phyloP scores from a whole-genome alignment of 2,888 invertebrate species.

The Melipona bicolor region DNA sequence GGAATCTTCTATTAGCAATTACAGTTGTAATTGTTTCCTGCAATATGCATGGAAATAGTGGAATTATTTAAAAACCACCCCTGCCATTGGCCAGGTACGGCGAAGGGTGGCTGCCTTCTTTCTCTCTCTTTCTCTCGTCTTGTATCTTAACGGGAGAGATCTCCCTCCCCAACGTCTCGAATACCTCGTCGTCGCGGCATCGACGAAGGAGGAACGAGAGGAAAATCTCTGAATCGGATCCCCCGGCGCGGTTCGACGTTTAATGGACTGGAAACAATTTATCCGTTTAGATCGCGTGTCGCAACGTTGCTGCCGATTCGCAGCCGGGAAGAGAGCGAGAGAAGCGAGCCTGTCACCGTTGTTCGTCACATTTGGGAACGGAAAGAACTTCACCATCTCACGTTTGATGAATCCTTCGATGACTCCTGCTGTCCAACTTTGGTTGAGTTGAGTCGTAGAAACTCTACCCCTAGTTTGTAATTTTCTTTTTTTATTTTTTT shows the following conservation, averaged over 20 bases:
- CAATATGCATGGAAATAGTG: constrained; percentile 84
- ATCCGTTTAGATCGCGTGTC: constrained; percentile 65
- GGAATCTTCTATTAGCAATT: constrained; percentile 84
- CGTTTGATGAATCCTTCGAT: too few species aligned
- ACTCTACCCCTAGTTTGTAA: too few species aligned
- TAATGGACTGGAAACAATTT: constrained; percentile 83
- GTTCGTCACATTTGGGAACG: too few species aligned
- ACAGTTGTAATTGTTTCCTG: constrained; percentile 84
- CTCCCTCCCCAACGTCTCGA: constrained; percentile 68
- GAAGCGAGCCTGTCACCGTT: too few species aligned
- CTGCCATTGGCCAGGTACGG: constrained; percentile 39
- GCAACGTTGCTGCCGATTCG: not conserved
- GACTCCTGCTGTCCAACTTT: too few species aligned
- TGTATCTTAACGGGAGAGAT: constrained; percentile 61
- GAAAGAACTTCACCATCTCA: too few species aligned
- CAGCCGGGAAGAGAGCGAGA: not conserved
- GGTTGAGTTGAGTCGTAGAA: too few species aligned
- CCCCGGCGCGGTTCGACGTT: constrained; percentile 76
- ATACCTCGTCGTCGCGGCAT: constrained; percentile 54
- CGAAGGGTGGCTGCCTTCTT: constrained; percentile 43
- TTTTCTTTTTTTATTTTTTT: too few species aligned
- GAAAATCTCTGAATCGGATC: constrained; percentile 78
- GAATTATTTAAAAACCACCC: constrained; percentile 84
- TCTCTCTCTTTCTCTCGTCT: constrained; percentile 41
- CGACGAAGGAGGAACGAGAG: not conserved